These are phyloP conservation scores for Drosophila virilis DNA, from an alignment of 1,140 invertebrate genomes.

Conservation along the genomic window DNA sequence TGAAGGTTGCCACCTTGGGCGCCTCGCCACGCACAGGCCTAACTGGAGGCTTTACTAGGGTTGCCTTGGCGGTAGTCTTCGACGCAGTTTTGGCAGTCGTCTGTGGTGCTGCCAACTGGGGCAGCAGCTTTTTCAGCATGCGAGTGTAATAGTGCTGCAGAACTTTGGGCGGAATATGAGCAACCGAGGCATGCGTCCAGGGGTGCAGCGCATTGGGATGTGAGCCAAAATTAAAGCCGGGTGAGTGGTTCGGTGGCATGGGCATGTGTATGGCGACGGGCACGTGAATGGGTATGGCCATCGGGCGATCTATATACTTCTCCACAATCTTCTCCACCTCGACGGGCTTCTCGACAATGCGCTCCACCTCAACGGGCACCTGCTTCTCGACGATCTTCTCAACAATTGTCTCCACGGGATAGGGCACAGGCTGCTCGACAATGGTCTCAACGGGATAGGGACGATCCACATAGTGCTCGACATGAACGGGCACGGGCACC, in stretches of 20 bases:
- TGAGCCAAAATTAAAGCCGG: conserved; percentile 9
- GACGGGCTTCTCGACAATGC: conserved; percentile 86
- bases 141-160: conserved; percentile 75
- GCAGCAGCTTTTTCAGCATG: conserved; percentile 77
- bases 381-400: conserved; percentile 79
- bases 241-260: conserved; percentile 53
- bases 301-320: conserved; percentile 85
- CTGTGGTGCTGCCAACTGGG: conserved; percentile 44
- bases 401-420: conserved; percentile 84
- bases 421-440: conserved; percentile 84
- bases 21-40: conserved; percentile 60
- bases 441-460: conserved; percentile 84
- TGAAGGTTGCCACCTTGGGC: conserved; percentile 70
- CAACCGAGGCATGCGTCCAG: conserved; percentile 53
- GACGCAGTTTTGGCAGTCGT: conserved; percentile 30
- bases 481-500: conserved; percentile 85
- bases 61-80: conserved; percentile 5
- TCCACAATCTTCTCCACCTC: conserved; percentile 85
- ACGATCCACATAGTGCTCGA: conserved; percentile 84
- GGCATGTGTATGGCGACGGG: conserved; percentile 85
- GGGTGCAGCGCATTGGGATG: conserved; percentile 58
- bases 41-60: conserved; percentile 43
- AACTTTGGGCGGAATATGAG: conserved; percentile 70
- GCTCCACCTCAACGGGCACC: conserved; percentile 84
- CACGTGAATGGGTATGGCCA: conserved; percentile 83